Evolutionary conservation across 2,888 invertebrate genomes (phyloP), one percentile per base, ranked within the genome.

Genomic region (Rhopalosiphum nymphaeae): DNA sequence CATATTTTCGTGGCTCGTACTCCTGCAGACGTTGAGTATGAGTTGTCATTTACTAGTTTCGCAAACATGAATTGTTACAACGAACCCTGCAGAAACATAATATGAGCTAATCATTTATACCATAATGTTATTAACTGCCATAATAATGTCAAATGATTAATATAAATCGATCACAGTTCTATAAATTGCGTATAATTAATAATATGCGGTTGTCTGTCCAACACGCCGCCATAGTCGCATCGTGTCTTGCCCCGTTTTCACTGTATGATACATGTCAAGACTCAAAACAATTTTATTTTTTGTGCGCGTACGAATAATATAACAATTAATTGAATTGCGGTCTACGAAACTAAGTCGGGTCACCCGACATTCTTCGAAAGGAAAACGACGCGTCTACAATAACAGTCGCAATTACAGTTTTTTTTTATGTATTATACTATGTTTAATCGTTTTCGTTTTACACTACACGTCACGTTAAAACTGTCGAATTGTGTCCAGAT

Each of bases 371-470:
- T 78, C 78, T 78, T 36, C 36, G 78, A 78, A 78, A 78, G 29
- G 9, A 78, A 78, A 78, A 78, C 36, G 21, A 36, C 78, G 78
- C 78, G 36, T 36, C 78, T 21, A 78, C 21, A 78, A 78, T 78
- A 78, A 36, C 78, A 78, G 36, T 78, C n/a, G 56, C 56, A 56
- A 56, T 56, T 25, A 56, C 56, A 16, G n/a, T 78, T 78, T 16
- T 78, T 78, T 36, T 21, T 2, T 36, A 36, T 67, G 36, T 67
- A 67, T 67, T 36, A 57, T 57, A 36, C 21, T 78, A 78, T 78
- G 78, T 78, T 78, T 78, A 78, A 78, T 78, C 36, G 78, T 78
- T 36, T 78, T 78, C 78, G 78, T 78, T 78, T 78, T 21, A 78
- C 78, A 78, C 36, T 36, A 21, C 36, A 36, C 78, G 36, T 78